Base-by-base conservation (phyloP, 2,797 vertebrate species). In the Lophius americanus region DNA sequence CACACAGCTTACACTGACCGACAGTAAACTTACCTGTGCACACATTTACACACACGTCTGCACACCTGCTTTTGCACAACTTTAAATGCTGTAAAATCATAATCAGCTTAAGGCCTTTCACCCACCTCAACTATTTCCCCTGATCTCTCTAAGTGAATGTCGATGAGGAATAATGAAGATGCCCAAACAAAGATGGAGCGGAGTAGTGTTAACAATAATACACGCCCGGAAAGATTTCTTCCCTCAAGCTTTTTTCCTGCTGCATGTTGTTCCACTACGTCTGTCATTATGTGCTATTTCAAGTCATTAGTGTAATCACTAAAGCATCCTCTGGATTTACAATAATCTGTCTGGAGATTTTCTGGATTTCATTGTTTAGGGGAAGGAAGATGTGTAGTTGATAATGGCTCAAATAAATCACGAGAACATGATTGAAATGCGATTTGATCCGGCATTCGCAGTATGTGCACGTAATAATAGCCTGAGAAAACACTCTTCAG, bases 231-330 rank as follows among this genome's bases (percentile, higher is more conserved):
- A 73, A 73, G 47, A 76, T 64, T 76, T 82, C 58, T 84, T 0
- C 66, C 88, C 84, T 70, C 51, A 4, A 67, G 86, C 73, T 49
- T 86, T 89, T 91, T 90, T 83, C 85, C 78, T 81, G 46, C 78
- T 61, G 73, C 61, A 64, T 66, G 77, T 83, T 82, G 66, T 86
- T 88, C 85, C 85, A 84, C 79, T 76, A 59, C 60, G 50, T 71
- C 76, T 41, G 68, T 85, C 84, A 88, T 91, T 88, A 88, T 83
- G 79, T 64, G 75, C 79, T 84, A 84, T 89, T 91, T 89, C 54
- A 74, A 73, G 84, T 88, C 63, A 55, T 91, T 90, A 91, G 70
- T 73, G 76, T 86, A 93, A 91, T 89, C 87, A 85, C 78, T 75
- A 71, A 83, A 77, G 81, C 78, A 49, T 87, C 85, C 64, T 79